phyloP scores from a whole-genome alignment of 2,797 vertebrate species.

The Pachyuromys duprasi region DNA sequence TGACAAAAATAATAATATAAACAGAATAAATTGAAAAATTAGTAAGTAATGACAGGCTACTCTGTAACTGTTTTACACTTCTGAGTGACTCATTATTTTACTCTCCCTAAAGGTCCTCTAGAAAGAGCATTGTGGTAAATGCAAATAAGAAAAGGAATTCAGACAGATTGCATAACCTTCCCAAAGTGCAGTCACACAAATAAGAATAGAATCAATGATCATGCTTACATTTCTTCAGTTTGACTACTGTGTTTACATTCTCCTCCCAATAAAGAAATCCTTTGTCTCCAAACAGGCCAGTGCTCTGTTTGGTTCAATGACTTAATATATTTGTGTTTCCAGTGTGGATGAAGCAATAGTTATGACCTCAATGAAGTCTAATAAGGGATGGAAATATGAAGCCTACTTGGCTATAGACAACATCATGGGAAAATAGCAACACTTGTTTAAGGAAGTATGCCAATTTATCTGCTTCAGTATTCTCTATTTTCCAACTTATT shows the following conservation, averaged over 20 bases:
- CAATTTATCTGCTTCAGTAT: not conserved
- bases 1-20: constrained; percentile 28
- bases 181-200: not conserved
- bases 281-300: not conserved
- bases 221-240: not conserved
- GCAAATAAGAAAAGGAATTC: not conserved
- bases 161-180: not conserved
- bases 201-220: not conserved
- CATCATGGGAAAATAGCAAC: not conserved
- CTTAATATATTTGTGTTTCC: not conserved
- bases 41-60: not conserved
- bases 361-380: not conserved
- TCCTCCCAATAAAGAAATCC: not conserved
- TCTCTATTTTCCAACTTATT: not conserved
- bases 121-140: not conserved
- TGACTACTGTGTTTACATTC: not conserved
- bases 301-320: not conserved
- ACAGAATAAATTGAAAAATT: constrained; percentile 32
- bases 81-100: constrained; percentile 31
- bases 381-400: not conserved
- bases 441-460: not conserved
- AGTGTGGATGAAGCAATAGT: not conserved
- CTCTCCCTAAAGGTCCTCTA: not conserved
- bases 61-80: not conserved
- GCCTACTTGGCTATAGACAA: not conserved